These are phyloP conservation scores for Nipponacmea schrenckii DNA, from an alignment of 2,888 invertebrate species.

Conservation along the genomic window DNA sequence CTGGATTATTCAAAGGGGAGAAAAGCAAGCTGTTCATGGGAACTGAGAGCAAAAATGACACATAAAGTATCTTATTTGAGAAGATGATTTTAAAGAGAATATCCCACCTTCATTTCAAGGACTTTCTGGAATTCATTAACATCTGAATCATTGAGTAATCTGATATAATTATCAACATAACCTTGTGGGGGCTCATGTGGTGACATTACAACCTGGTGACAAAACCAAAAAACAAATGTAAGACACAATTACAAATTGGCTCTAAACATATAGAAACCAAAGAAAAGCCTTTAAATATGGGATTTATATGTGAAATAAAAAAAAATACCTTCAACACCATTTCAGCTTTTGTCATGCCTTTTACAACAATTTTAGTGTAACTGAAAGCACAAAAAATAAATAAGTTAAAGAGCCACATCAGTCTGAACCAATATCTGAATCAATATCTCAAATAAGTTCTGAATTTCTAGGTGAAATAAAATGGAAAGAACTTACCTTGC, in stretches of 20 bases:
- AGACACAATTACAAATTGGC: background rate
- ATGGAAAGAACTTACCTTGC: slow-evolving; percentile 75
- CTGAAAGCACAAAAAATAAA: slow-evolving; percentile 54
- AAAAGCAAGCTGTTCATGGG: background rate
- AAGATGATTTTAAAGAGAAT: too few relatives aligned
- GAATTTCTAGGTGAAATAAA: slow-evolving; percentile 2
- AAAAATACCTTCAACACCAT: slow-evolving; percentile 87
- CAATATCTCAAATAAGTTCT: background rate
- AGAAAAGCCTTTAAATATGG: too few relatives aligned
- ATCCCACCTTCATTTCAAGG: slow-evolving; percentile 86
- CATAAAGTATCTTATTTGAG: too few relatives aligned
- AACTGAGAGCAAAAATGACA: background rate
- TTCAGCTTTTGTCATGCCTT: slow-evolving; percentile 96
- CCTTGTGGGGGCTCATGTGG: slow-evolving; percentile 82
- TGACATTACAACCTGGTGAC: slow-evolving; percentile 85
- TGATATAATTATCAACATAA: slow-evolving; percentile 88
- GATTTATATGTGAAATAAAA: too few relatives aligned
- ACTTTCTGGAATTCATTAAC: slow-evolving; percentile 92
- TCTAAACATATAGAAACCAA: background rate
- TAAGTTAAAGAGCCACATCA: too few relatives aligned
- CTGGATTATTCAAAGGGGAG: background rate
- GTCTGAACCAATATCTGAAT: background rate
- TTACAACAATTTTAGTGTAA: slow-evolving; percentile 78
- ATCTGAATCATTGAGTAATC: slow-evolving; percentile 89
- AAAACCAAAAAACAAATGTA: background rate